Percentiles rank a stretch among this genome's conserved stretches.
Evolutionary conservation across 2,797 vertebrate genomes (phyloP).

Genomic region (Diceros bicornis): DNA sequence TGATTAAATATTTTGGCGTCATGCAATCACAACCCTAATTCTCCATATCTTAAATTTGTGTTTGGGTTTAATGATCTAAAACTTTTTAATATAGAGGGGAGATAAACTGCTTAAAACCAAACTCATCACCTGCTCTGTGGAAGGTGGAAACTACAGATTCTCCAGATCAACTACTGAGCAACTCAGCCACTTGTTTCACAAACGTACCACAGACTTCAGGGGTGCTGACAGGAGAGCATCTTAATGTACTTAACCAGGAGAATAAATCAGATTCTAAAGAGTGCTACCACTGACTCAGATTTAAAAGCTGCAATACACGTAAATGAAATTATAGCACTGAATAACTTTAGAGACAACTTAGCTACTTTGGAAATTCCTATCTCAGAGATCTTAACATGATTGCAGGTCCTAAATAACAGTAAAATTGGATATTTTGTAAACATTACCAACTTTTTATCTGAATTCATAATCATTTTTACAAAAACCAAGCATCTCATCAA

Average conservation of each 20-base stretch:
- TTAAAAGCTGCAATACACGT: neutral
- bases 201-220: neutral
- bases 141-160: neutral
- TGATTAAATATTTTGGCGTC: neutral
- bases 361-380: neutral
- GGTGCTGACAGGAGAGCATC: neutral
- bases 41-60: neutral
- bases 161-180: neutral
- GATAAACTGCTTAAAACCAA: conserved; percentile 44
- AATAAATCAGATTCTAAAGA: neutral
- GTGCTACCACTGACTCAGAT: neutral
- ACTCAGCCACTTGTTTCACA: neutral
- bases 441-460: neutral
- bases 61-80: neutral
- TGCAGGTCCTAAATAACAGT: neutral
- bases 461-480: neutral
- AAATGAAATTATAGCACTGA: neutral
- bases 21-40: neutral
- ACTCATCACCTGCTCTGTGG: neutral
- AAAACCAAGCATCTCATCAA: neutral
- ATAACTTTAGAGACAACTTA: neutral
- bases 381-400: neutral
- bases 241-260: neutral
- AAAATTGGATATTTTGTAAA: conserved; percentile 44
- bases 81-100: neutral